These are phyloP conservation scores for Idaea straminata DNA, from an alignment of 2,888 invertebrate genomes.

Conservation along the genomic window DNA sequence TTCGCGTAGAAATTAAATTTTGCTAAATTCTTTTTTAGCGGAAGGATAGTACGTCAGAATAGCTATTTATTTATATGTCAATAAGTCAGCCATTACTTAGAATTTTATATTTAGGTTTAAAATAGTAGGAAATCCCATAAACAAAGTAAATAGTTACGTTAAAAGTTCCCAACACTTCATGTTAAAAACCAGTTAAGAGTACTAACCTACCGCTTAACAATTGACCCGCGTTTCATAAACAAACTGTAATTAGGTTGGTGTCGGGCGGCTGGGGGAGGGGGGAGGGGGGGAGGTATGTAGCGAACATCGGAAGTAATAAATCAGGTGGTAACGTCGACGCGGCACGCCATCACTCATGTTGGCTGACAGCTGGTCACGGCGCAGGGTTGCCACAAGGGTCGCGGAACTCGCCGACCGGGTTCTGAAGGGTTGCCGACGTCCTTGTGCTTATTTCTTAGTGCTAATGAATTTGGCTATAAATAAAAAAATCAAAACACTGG, in stretches of 20 bases:
- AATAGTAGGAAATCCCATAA: no score
- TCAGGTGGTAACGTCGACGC: constrained; percentile 76
- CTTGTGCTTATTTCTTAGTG: background rate
- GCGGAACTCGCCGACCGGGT: background rate
- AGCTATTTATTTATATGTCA: no score
- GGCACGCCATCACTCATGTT: constrained; percentile 76
- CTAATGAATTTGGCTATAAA: background rate
- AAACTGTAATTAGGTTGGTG: constrained; percentile 38
- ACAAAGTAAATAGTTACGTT: background rate
- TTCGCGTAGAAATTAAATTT: no score
- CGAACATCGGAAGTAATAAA: constrained; percentile 73
- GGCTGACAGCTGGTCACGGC: constrained; percentile 67
- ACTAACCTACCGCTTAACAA: background rate
- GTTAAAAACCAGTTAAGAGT: constrained; percentile 1
- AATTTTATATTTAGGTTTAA: no score
- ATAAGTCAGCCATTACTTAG: no score
- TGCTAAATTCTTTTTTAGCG: no score
- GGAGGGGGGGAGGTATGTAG: constrained; percentile 24
- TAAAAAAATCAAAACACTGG: no score
- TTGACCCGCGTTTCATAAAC: constrained; percentile 23
- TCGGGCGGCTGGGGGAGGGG: constrained; percentile 28
- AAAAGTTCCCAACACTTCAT: background rate
- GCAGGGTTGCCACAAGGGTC: constrained; percentile 43
- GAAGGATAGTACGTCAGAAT: no score
- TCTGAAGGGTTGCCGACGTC: background rate